These are phyloP conservation scores for Hippocampus guttulatus DNA, from an alignment of 2,113 vertebrate species.

Conservation along the genomic window DNA sequence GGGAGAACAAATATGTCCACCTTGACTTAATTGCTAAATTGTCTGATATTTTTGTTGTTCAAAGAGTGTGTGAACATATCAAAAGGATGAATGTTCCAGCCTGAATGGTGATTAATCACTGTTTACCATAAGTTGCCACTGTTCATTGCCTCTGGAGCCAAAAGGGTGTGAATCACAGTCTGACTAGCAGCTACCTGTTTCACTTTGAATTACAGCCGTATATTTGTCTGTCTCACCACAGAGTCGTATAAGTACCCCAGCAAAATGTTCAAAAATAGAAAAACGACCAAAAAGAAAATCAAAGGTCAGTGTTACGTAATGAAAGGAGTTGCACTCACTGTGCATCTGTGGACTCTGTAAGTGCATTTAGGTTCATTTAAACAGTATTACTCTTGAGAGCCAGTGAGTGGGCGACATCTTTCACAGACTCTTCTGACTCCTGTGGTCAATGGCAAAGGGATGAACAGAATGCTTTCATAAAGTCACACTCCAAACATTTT, in stretches of 20 bases:
- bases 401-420: slow-evolving; percentile 58
- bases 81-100: background rate
- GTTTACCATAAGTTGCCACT: slow-evolving; percentile 16
- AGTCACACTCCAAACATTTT: slow-evolving; percentile 29
- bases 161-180: slow-evolving; percentile 20
- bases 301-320: slow-evolving; percentile 20
- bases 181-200: slow-evolving; percentile 13
- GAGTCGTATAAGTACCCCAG: background rate
- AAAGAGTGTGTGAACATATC: background rate
- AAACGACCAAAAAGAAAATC: background rate
- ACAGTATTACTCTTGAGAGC: slow-evolving; percentile 44
- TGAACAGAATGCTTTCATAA: slow-evolving; percentile 46
- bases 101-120: slow-evolving; percentile 14
- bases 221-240: background rate
- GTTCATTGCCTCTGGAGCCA: slow-evolving; percentile 3
- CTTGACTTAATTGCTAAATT: background rate
- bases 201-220: slow-evolving; percentile 1
- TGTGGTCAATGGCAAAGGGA: slow-evolving; percentile 47
- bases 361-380: slow-evolving; percentile 31
- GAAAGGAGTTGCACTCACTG: slow-evolving; percentile 19
- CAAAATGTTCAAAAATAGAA: background rate
- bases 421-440: slow-evolving; percentile 60
- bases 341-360: slow-evolving; percentile 17
- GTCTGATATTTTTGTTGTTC: background rate
- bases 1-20: background rate